Evolutionary conservation across 2,888 invertebrate genomes (phyloP).

Genomic region (Trachelus troglodyta): DNA sequence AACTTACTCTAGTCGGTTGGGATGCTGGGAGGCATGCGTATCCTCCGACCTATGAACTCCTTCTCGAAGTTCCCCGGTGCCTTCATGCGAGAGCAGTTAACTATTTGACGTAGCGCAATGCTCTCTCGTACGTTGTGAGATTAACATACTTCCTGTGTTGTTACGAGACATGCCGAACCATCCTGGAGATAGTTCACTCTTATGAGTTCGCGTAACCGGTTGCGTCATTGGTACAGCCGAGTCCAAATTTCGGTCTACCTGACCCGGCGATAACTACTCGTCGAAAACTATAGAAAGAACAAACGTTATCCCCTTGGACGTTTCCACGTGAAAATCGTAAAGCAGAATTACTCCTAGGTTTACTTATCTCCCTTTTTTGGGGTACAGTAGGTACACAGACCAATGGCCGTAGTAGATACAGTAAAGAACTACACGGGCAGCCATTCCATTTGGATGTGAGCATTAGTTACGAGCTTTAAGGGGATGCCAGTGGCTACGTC

Average conservation of each 20-base stretch:
- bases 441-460: conserved; percentile 32
- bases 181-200: background rate
- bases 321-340: conserved; percentile 41
- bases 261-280: background rate
- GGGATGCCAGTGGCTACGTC: conserved; percentile 31
- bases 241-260: background rate
- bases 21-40: conserved; percentile 39
- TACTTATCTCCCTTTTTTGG: conserved; percentile 48
- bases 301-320: background rate
- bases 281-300: background rate
- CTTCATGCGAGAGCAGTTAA: conserved; percentile 51
- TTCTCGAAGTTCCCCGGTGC: conserved; percentile 40
- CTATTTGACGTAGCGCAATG: conserved; percentile 47
- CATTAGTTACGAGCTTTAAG: conserved; percentile 56
- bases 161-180: background rate
- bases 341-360: conserved; percentile 60
- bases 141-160: conserved; percentile 37
- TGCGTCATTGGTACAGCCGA: background rate
- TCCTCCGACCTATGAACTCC: conserved; percentile 43
- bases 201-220: background rate
- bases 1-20: conserved; percentile 30
- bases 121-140: conserved; percentile 33
- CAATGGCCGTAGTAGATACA: background rate
- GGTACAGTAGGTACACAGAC: background rate
- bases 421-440: background rate